phyloP scores from a whole-genome alignment of 2,113 vertebrate species.

The Mesembrinibis cayennensis region DNA sequence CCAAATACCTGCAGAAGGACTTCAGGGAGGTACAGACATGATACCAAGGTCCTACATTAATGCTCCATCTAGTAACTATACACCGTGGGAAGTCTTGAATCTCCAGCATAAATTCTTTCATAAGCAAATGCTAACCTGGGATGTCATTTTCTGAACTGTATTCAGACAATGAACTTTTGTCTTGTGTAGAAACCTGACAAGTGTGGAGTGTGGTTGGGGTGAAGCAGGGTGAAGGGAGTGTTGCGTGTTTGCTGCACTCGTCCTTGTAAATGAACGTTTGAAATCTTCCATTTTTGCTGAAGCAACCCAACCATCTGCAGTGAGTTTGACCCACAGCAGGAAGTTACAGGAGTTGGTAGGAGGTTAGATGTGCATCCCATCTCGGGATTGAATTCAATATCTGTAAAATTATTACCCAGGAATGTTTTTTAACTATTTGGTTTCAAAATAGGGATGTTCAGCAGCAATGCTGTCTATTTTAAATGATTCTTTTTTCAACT shows the following conservation, averaged over 20 bases:
- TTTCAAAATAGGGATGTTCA: background rate
- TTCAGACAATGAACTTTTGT: background rate
- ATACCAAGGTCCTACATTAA: background rate
- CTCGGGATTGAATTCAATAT: background rate
- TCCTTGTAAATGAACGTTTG: background rate
- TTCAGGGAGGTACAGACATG: background rate
- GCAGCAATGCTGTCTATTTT: background rate
- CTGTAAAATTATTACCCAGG: background rate
- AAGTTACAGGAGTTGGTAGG: background rate
- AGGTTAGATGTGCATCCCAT: background rate
- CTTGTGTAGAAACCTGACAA: background rate
- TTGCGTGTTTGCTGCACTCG: background rate
- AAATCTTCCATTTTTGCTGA: background rate
- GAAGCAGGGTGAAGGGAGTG: background rate
- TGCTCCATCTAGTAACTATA: background rate
- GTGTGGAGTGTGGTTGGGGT: background rate
- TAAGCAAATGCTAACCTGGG: background rate
- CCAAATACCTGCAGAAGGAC: background rate
- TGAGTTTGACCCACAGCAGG: background rate
- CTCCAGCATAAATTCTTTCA: fast-evolving
- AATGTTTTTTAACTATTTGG: background rate
- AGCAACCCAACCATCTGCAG: background rate
- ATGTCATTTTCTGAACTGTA: background rate
- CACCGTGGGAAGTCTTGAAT: background rate
- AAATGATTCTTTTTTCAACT: background rate